A percentile compares a stretch with the other conserved stretches of the same genome.
phyloP scores from a whole-genome alignment of 2,888 invertebrate genomes.

The Taphrorychus bicolor region DNA sequence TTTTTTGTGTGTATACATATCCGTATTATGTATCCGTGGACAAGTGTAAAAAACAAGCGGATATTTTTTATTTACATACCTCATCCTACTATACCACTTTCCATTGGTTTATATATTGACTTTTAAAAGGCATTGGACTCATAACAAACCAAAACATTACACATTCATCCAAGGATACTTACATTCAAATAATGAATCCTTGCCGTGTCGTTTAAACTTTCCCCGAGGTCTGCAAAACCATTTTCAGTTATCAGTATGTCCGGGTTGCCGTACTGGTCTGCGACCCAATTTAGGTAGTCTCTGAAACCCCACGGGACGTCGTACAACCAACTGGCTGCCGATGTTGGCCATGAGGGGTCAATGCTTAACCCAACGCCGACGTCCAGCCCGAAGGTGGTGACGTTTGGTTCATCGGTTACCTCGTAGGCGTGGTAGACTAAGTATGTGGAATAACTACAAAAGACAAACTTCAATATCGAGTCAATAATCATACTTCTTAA shows the following conservation, averaged over 20 bases:
- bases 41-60: no score
- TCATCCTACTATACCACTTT: no score
- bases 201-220: slow-evolving; percentile 10
- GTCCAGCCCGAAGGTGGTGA: slow-evolving; percentile 67
- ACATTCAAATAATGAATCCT: slow-evolving; percentile 26
- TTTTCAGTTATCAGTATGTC: slow-evolving; percentile 64
- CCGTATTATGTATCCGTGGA: no score
- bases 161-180: no score
- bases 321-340: slow-evolving; percentile 42
- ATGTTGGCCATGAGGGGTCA: slow-evolving; percentile 67
- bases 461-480: no score
- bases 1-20: no score
- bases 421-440: slow-evolving; percentile 44
- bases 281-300: slow-evolving; percentile 63
- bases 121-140: no score
- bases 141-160: no score
- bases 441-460: slow-evolving; percentile 20
- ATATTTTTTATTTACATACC: no score
- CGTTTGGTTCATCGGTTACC: slow-evolving; percentile 43
- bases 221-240: slow-evolving; percentile 19
- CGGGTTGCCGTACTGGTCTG: slow-evolving; percentile 59
- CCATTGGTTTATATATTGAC: no score
- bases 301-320: slow-evolving; percentile 67
- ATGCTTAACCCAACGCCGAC: slow-evolving; percentile 65
- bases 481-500: no score